Evolutionary conservation across 2,113 vertebrate genomes (phyloP), one percentile per base, ranked within the genome.

Genomic region (Corvus cornix): DNA sequence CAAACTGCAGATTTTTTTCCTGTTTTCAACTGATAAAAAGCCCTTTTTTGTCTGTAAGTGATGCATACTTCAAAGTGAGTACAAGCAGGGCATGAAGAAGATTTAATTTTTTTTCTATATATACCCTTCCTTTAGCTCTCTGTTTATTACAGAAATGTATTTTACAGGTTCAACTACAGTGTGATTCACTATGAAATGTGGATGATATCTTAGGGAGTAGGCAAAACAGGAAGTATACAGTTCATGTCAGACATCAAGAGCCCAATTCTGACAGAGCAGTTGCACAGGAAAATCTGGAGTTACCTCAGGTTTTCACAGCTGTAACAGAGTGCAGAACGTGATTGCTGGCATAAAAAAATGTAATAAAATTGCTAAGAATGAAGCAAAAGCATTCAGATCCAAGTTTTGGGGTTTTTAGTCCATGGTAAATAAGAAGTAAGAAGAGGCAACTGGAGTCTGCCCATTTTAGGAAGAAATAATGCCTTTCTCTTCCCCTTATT

Each of bases 261-360:
- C 37, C 18, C 22, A 64, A 11, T 74, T 83, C 75, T 94, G 55
- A 73, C 51, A 73, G 30, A 88, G 55, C 2, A 75, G 37, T 19
- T 86, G 16, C 43, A 77, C 59, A 63, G 48, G 51, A 79, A 94
- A 85, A 93, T 83, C 19, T 58, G 11, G 15, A 77, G 35, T 55
- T 83, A 69, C 30, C 51, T 53, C 55, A 22, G 28, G 9, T 62
- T 76, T 82, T 92, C 56, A 89, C 41, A 79, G 20, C 19, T 52
- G 33, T 77, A 72, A 81, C 16, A 82, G 94, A 84, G 33, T 35
- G 30, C n/a, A 85, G 51, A 93, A 77, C 19, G 21, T 92, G 52
- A 68, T 23, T 84, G 16, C 10, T 74, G 30, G 13, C 37, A 90
- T 43, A 35, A 95, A 92, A 92, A 62, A 62, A 68, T 16, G 3